These are phyloP conservation scores for Gavialis gangeticus DNA, from an alignment of 2,113 vertebrate species.

Conservation along the genomic window DNA sequence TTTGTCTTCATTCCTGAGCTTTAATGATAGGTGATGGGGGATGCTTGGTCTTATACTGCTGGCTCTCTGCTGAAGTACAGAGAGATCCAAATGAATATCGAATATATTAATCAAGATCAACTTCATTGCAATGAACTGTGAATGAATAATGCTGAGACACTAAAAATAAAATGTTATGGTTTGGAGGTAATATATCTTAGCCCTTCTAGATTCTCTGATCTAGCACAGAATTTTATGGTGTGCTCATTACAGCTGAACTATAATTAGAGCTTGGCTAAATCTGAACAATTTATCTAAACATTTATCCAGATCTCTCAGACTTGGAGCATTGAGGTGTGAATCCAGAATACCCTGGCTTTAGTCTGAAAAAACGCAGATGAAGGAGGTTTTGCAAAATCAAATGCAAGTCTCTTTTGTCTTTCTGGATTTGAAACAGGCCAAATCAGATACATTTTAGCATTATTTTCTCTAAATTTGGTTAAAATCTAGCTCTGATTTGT, in stretches of 20 bases:
- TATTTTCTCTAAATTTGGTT: not conserved
- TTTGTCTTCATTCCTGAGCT: not conserved
- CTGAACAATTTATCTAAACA: not conserved
- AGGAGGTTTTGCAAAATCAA: not conserved
- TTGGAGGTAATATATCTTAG: not conserved
- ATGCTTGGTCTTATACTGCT: not conserved
- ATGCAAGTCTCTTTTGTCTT: not conserved
- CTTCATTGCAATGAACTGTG: constrained; percentile 28
- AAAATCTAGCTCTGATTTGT: not conserved
- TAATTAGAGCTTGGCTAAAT: not conserved
- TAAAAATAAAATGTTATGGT: not conserved
- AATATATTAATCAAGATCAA: constrained; percentile 38
- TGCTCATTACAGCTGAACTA: not conserved
- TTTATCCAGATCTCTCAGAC: not conserved
- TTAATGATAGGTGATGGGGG: not conserved
- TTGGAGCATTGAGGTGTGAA: not conserved
- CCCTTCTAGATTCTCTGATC: not conserved
- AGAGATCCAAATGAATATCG: constrained; percentile 26
- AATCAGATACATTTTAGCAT: not conserved
- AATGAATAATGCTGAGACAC: constrained; percentile 39
- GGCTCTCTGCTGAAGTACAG: not conserved
- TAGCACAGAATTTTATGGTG: not conserved
- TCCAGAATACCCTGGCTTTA: not conserved
- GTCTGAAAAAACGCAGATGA: not conserved
- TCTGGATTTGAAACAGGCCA: not conserved